Evolutionary conservation across 2,797 vertebrate genomes (phyloP).

Genomic region (Lepus townsendii): DNA sequence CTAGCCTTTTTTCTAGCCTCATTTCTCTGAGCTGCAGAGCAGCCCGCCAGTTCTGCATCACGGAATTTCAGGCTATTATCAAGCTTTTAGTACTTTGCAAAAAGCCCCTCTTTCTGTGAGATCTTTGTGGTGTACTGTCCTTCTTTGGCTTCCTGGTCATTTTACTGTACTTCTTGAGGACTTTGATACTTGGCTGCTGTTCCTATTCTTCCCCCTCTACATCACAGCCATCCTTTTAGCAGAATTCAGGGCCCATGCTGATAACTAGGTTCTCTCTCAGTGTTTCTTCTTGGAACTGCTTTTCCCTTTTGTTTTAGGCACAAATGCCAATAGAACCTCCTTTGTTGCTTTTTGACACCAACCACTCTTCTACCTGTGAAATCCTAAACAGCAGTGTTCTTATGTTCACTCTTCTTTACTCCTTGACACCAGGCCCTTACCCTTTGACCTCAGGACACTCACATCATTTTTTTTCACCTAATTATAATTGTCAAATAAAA

Average conservation of each 20-base stretch:
- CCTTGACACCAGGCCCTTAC: not conserved
- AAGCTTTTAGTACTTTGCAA: not conserved
- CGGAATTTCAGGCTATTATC: not conserved
- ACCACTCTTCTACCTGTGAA: not conserved
- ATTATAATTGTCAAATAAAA: constrained; percentile 17
- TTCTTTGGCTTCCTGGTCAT: not conserved
- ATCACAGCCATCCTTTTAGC: not conserved
- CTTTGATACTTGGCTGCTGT: not conserved
- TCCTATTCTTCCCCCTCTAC: not conserved
- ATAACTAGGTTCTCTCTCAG: not conserved
- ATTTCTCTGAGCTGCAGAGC: not conserved
- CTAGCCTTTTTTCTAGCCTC: not conserved
- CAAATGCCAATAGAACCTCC: not conserved
- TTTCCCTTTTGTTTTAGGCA: not conserved
- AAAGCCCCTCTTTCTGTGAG: not conserved
- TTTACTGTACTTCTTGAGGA: not conserved
- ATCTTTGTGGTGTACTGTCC: not conserved
- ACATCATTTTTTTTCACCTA: not conserved
- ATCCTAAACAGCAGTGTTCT: not conserved
- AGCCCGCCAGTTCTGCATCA: not conserved
- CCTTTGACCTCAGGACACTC: not conserved
- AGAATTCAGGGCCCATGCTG: not conserved
- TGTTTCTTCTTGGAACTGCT: not conserved
- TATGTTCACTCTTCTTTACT: not conserved
- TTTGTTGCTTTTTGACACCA: not conserved